Evolutionary conservation across 2,113 vertebrate genomes (phyloP).

Genomic region (Macroglossus sobrinus): DNA sequence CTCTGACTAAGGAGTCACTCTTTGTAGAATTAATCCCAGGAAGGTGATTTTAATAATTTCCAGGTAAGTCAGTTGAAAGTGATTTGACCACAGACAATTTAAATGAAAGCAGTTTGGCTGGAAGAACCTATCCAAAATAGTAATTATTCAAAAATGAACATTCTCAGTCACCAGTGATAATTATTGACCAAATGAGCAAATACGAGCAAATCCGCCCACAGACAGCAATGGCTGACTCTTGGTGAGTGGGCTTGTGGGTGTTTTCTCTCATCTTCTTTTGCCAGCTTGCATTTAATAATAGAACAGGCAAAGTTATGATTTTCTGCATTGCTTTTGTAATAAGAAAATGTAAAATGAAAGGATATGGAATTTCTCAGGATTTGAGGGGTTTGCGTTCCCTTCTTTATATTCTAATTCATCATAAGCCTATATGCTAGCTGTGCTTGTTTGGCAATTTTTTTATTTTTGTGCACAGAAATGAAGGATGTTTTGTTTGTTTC

Average conservation of each 20-base stretch:
- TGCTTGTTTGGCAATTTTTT: background rate
- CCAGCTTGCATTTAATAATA: background rate
- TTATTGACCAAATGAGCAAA: background rate
- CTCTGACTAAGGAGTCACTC: background rate
- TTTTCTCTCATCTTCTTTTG: background rate
- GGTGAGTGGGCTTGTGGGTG: background rate
- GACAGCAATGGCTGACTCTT: background rate
- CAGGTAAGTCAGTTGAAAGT: background rate
- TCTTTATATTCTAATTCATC: background rate
- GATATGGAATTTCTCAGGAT: background rate
- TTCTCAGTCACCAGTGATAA: background rate
- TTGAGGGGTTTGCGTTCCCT: background rate
- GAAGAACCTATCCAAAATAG: constrained; percentile 1
- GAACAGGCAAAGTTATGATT: background rate
- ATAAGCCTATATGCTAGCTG: background rate
- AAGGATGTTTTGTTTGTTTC: background rate
- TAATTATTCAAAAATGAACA: background rate
- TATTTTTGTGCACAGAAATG: background rate
- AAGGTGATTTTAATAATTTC: background rate
- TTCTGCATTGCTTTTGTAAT: constrained; percentile 16
- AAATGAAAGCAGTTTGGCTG: background rate
- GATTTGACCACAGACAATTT: background rate
- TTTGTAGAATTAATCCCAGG: background rate
- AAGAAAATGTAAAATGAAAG: constrained; percentile 23
- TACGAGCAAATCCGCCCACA: background rate